Percentiles rank a stretch among this genome's conserved stretches.
phyloP scores from a whole-genome alignment of 2,797 vertebrate genomes.

The Hyperoplus immaculatus region DNA sequence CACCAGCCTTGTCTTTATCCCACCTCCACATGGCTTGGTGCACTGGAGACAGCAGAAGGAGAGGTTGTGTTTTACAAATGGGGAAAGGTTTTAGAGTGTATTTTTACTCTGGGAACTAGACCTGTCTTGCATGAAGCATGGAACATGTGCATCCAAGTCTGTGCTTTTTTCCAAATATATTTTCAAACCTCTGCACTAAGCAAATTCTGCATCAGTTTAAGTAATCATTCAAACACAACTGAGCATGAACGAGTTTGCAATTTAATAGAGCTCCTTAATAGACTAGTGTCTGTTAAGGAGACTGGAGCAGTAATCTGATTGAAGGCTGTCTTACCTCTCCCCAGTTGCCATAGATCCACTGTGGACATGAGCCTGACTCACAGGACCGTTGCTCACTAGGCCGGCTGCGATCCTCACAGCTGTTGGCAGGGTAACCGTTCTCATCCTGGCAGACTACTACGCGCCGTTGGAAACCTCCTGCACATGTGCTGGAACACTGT shows the following conservation, averaged over 20 bases:
- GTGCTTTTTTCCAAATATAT: conserved; percentile 1
- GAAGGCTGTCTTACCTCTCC: conserved; percentile 90
- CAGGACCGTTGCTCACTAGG: conserved; percentile 94
- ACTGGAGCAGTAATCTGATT: neutral
- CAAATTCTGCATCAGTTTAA: conserved; percentile 1
- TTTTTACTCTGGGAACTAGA: conserved; percentile 6
- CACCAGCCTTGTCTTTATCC: conserved; percentile 94
- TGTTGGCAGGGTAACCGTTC: conserved; percentile 92
- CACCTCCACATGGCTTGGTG: conserved; percentile 93
- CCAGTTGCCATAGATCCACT: conserved; percentile 97
- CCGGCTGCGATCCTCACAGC: conserved; percentile 92
- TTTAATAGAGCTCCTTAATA: conserved; percentile 8
- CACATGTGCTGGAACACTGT: conserved; percentile 98
- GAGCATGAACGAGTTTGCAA: neutral
- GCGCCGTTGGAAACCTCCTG: conserved; percentile 96
- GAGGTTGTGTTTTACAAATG: conserved; percentile 29
- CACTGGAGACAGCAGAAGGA: conserved; percentile 84
- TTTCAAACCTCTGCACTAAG: conserved; percentile 8
- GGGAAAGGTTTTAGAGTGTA: neutral
- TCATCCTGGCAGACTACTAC: conserved; percentile 99
- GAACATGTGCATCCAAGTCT: conserved; percentile 6
- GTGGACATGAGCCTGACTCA: conserved; percentile 96
- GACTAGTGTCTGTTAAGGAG: neutral
- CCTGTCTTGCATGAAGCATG: conserved; percentile 1
- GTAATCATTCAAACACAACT: conserved; percentile 14